Evolutionary conservation across 2,113 vertebrate species (phyloP).

Genomic region (Tinamus guttatus): DNA sequence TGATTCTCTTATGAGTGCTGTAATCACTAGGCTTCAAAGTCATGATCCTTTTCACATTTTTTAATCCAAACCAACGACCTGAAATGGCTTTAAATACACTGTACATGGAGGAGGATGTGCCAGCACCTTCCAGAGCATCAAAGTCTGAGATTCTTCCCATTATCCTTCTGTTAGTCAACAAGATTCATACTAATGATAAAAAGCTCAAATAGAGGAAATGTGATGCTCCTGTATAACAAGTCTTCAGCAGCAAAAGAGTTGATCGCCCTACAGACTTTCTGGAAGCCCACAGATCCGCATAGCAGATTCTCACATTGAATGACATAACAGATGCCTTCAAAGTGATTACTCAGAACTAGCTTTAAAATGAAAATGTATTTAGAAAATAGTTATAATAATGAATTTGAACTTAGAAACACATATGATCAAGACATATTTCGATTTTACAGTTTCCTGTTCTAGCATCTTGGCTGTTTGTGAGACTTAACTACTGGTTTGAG

Average conservation of each 20-base stretch:
- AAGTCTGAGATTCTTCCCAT: neutral
- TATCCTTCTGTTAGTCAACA: neutral
- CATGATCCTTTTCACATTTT: neutral
- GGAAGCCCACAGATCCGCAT: neutral
- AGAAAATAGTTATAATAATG: neutral
- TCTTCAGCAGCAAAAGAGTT: neutral
- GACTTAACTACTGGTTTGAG: neutral
- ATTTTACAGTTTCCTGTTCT: neutral
- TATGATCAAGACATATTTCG: neutral
- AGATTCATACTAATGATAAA: neutral
- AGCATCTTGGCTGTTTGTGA: neutral
- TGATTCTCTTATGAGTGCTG: neutral
- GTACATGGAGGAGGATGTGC: fast-evolving
- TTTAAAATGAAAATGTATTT: neutral
- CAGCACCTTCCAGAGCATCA: neutral
- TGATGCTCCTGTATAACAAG: neutral
- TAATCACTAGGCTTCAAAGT: neutral
- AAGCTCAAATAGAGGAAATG: neutral
- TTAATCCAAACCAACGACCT: neutral
- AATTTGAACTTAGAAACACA: neutral
- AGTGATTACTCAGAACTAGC: neutral
- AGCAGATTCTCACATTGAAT: neutral
- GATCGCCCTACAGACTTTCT: neutral
- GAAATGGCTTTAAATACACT: neutral
- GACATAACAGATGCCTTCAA: neutral